phyloP scores from a whole-genome alignment of 23 tunicate genomes.

The Oikopleura dioica region DNA sequence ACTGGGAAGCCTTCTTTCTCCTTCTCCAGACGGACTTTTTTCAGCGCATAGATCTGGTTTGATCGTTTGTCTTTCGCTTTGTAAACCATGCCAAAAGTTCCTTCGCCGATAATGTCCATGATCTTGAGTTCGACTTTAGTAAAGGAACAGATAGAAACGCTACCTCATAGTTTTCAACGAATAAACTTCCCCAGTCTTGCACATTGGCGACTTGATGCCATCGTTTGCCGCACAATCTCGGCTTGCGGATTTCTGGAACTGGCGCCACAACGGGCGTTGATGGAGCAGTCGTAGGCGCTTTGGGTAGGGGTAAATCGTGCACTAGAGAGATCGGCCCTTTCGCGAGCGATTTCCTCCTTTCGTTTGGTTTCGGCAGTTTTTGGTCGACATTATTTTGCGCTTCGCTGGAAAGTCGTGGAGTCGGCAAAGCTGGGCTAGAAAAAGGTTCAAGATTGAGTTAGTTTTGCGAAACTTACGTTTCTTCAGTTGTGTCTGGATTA shows the following conservation, averaged over 20 bases:
- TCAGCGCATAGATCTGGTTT: conserved; percentile 31
- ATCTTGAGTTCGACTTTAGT: too few relatives aligned
- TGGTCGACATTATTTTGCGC: too few relatives aligned
- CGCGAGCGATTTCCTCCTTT: too few relatives aligned
- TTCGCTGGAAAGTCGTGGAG: too few relatives aligned
- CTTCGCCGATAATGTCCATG: conserved; percentile 44
- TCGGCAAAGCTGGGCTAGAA: too few relatives aligned
- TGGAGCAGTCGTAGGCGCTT: not conserved
- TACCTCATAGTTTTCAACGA: conserved; percentile 3
- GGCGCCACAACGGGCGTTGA: not conserved
- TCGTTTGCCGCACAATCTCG: not conserved
- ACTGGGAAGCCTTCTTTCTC: conserved; percentile 94
- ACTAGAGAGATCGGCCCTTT: too few relatives aligned
- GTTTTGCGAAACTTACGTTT: too few relatives aligned
- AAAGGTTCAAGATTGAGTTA: too few relatives aligned
- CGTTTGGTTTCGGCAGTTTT: too few relatives aligned
- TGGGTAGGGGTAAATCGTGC: not conserved
- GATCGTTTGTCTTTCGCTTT: conserved; percentile 26
- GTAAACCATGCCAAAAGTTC: conserved; percentile 71
- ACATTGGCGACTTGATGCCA: not conserved
- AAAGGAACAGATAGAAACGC: too few relatives aligned
- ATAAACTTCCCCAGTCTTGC: conserved; percentile 1
- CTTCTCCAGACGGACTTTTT: conserved; percentile 79
- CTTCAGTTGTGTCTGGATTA: too few relatives aligned
- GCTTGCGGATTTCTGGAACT: not conserved